These are phyloP conservation scores for Conus canariensis DNA, from an alignment of 2,888 invertebrate species.

Conservation along the genomic window DNA sequence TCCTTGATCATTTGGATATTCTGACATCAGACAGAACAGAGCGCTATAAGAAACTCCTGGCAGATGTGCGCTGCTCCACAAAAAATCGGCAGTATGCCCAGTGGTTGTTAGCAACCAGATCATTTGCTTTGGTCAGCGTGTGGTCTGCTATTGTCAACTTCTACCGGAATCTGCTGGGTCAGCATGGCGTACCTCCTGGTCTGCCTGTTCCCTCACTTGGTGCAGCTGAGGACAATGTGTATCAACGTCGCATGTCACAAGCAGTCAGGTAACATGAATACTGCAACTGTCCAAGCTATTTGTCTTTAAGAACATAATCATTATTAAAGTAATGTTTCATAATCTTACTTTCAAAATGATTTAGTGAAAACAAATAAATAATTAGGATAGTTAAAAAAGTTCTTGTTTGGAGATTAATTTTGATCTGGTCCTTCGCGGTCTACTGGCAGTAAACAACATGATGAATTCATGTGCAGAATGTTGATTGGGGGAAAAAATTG, in stretches of 20 bases:
- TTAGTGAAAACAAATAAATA: too few relatives aligned
- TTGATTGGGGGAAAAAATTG: too few relatives aligned
- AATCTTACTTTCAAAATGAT: too few relatives aligned
- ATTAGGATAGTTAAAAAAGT: too few relatives aligned
- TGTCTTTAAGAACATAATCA: not conserved
- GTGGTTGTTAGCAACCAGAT: slow-evolving; percentile 74
- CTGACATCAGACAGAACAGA: slow-evolving; percentile 70
- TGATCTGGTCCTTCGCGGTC: too few relatives aligned
- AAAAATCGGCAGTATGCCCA: slow-evolving; percentile 75
- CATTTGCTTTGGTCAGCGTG: slow-evolving; percentile 75
- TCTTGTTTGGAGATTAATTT: too few relatives aligned
- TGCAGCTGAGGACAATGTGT: slow-evolving; percentile 49
- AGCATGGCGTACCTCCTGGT: slow-evolving; percentile 42
- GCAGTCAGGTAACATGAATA: slow-evolving; percentile 63
- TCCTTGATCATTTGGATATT: slow-evolving; percentile 75
- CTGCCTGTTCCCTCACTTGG: slow-evolving; percentile 43
- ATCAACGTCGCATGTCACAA: slow-evolving; percentile 67
- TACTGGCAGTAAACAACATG: too few relatives aligned
- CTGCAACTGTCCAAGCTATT: not conserved
- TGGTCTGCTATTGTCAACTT: slow-evolving; percentile 77
- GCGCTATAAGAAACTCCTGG: slow-evolving; percentile 71
- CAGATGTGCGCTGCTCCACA: slow-evolving; percentile 76
- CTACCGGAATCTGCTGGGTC: slow-evolving; percentile 68
- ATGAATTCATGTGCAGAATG: too few relatives aligned
- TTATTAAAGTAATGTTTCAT: too few relatives aligned